A percentile compares a stretch with the other conserved stretches of the same genome.
Evolutionary conservation across 2,113 vertebrate species (phyloP).

Genomic region (Pangasianodon gigas): DNA sequence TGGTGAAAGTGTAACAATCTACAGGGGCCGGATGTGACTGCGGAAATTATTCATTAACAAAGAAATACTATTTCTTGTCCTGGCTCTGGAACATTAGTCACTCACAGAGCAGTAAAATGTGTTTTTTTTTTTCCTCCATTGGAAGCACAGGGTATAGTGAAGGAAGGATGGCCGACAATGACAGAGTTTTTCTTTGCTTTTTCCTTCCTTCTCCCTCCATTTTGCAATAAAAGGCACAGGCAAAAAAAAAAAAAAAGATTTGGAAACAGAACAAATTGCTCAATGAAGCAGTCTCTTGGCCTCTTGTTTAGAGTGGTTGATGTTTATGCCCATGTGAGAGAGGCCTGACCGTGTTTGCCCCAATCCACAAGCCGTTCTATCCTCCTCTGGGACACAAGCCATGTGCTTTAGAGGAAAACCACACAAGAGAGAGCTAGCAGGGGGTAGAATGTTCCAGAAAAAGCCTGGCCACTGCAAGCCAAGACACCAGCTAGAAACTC

Average conservation of each 20-base stretch:
- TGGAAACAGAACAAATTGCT: conserved; percentile 70
- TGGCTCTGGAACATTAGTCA: conserved; percentile 13
- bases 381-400: conserved; percentile 66
- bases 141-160: conserved; percentile 29
- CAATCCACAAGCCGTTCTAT: conserved; percentile 51
- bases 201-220: conserved; percentile 35
- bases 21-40: conserved; percentile 43
- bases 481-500: conserved; percentile 74
- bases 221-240: conserved; percentile 51
- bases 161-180: conserved; percentile 4
- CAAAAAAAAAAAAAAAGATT: conserved; percentile 46
- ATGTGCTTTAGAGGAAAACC: conserved; percentile 76
- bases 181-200: conserved; percentile 30
- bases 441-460: conserved; percentile 74
- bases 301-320: conserved; percentile 55
- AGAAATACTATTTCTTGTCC: conserved; percentile 40
- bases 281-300: conserved; percentile 65
- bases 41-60: conserved; percentile 56
- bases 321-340: conserved; percentile 61
- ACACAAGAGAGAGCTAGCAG: conserved; percentile 71
- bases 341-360: conserved; percentile 54
- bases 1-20: conserved; percentile 38
- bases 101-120: conserved; percentile 23
- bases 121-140: conserved; percentile 23
- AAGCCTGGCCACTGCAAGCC: conserved; percentile 66